These are phyloP conservation scores for Amniataba percoides DNA, from an alignment of 2,797 vertebrate genomes.

Conservation along the genomic window DNA sequence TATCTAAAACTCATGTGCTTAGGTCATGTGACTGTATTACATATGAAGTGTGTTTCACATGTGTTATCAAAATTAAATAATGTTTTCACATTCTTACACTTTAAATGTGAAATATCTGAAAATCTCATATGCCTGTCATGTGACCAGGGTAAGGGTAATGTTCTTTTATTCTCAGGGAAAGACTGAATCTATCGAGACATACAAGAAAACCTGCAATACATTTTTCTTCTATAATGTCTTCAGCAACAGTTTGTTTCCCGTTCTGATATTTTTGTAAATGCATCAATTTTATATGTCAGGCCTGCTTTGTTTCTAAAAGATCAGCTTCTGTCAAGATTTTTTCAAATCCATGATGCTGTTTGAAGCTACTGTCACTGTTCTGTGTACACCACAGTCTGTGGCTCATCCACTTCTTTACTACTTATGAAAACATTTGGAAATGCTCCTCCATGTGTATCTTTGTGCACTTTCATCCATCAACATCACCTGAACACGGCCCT, in stretches of 20 bases:
- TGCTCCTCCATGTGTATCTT: neutral
- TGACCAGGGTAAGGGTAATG: no score
- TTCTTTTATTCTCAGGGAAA: neutral
- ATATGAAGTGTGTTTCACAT: neutral
- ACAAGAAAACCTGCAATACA: neutral
- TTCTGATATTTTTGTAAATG: neutral
- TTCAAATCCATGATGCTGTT: neutral
- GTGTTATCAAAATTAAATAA: neutral
- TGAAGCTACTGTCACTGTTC: neutral
- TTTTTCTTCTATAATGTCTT: neutral
- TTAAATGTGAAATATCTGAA: no score
- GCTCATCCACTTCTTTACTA: neutral
- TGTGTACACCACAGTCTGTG: neutral
- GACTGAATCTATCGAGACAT: neutral
- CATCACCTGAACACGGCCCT: neutral
- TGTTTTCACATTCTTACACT: neutral
- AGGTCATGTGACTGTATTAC: neutral
- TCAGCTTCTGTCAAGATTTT: neutral
- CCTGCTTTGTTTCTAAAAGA: neutral
- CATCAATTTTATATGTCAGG: neutral
- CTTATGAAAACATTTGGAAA: neutral
- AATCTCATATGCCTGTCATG: no score
- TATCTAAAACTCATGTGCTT: neutral
- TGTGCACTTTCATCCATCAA: neutral
- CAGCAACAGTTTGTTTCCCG: no score